Percentiles rank a stretch among this genome's conserved stretches.
phyloP scores from a whole-genome alignment of 2,888 invertebrate species.

The Strigamia transsilvanica region DNA sequence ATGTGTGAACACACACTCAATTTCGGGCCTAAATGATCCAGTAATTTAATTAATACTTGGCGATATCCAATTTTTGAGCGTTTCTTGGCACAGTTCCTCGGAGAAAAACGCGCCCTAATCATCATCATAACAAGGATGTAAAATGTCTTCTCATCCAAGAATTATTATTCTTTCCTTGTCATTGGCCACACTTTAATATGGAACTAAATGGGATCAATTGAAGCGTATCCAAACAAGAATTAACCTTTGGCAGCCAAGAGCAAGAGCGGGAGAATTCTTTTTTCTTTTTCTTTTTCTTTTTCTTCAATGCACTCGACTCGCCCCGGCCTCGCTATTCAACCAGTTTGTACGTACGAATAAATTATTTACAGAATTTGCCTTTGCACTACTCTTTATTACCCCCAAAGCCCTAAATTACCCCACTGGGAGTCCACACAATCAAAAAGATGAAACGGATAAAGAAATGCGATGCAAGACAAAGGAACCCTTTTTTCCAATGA shows the following conservation, averaged over 20 bases:
- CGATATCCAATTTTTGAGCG: slow-evolving; percentile 4
- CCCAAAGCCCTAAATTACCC: not conserved
- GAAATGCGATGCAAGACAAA: not conserved
- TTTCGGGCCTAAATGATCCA: slow-evolving; percentile 19
- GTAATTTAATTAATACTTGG: slow-evolving; percentile 35
- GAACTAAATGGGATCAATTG: slow-evolving; percentile 18
- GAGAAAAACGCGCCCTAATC: not conserved
- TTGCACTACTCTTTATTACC: slow-evolving; percentile 13
- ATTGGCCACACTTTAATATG: slow-evolving; percentile 34
- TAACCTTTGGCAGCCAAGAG: not conserved
- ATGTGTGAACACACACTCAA: slow-evolving; percentile 42
- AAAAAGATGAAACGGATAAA: slow-evolving; percentile 1
- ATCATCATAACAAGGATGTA: slow-evolving; percentile 37
- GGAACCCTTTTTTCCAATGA: not conserved
- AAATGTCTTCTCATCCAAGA: slow-evolving; percentile 35
- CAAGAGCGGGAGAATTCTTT: not conserved
- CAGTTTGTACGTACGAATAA: not conserved
- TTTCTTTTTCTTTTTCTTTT: not conserved
- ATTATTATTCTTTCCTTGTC: slow-evolving; percentile 43
- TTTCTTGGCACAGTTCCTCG: not conserved
- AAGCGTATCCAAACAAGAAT: slow-evolving; percentile 35
- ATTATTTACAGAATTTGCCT: slow-evolving; percentile 2
- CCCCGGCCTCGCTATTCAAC: not conserved
- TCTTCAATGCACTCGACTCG: not conserved
- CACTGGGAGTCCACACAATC: not conserved